Evolutionary conservation across 2,888 invertebrate species (phyloP).

Genomic region (Tineola bisselliella): DNA sequence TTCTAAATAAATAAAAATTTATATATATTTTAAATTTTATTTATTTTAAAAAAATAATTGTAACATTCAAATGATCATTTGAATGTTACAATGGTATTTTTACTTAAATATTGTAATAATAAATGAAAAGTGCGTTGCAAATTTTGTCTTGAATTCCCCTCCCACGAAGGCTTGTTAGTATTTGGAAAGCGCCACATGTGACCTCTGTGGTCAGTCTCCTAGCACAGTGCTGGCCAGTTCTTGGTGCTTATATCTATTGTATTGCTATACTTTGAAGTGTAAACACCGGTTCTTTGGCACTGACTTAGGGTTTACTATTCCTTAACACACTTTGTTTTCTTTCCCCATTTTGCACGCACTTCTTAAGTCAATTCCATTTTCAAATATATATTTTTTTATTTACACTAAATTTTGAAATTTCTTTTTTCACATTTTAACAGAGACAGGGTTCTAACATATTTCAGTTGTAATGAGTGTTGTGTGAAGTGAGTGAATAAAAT

Average conservation of each 20-base stretch:
- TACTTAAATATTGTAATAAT: too few relatives aligned
- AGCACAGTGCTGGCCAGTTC: conserved; percentile 16
- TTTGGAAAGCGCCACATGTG: conserved; percentile 21
- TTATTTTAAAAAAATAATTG: too few relatives aligned
- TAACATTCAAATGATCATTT: too few relatives aligned
- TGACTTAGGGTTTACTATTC: not conserved
- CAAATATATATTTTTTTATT: not conserved
- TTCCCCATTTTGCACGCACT: not conserved
- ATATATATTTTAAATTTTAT: too few relatives aligned
- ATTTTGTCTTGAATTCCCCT: not conserved
- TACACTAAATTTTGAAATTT: too few relatives aligned
- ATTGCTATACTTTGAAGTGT: conserved; percentile 5
- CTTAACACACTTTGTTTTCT: not conserved
- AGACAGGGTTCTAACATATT: not conserved
- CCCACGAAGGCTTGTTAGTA: not conserved
- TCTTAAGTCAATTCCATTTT: not conserved
- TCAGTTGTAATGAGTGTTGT: conserved; percentile 13
- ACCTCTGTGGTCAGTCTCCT: conserved; percentile 29
- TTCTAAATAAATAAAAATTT: too few relatives aligned
- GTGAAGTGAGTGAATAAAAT: conserved; percentile 21
- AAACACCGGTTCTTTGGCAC: not conserved
- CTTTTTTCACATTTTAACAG: not conserved
- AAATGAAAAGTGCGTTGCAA: not conserved
- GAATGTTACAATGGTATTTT: too few relatives aligned
- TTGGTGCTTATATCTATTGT: conserved; percentile 4